Base-by-base conservation (phyloP, 2,797 vertebrate genomes). In the Crax fasciolata region DNA sequence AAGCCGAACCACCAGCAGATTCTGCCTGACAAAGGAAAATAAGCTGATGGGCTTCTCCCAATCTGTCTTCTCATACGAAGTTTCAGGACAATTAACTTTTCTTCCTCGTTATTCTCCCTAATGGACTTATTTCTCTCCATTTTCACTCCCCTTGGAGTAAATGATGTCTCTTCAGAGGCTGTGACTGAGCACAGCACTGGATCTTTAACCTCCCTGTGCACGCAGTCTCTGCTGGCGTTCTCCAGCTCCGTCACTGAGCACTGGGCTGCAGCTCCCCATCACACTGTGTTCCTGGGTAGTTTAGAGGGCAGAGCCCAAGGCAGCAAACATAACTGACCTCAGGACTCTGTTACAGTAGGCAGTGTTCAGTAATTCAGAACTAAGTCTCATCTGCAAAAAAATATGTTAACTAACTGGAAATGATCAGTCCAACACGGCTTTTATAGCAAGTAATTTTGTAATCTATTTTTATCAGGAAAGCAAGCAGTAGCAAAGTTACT, bases 391-490 rank as follows among this genome's bases (percentile, higher is more conserved):
- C 35, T 72, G 35, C 46, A 74, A 9, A 9, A 68, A 27, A 20
- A n/a, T 21, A 4, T 20, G 21, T 78, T 49, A 80, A 52, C 43
- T n/a, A 63, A 52, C 18, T 58, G 63, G 39, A 52, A 76, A 78
- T 51, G 73, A 19, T 38, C 43, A 61, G 59, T 68, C 41, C 71
- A 83, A 65, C 28, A 51, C 71, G 54, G 21, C 82, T 94, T 74
- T 95, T 57, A 73, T 55, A 92, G 92, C 66, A 97, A 97, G 93
- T 81, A 87, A 87, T 77, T 87, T 91, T 91, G 65, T 93, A 71
- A 84, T 91, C 83, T 73, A 72, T 93, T 95, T 88, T 96, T 96
- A 94, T 74, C 51, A 77, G 92, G 94, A 96, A 98, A 97, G 61
- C 49, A 93, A 95, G 85, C 86, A 92, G 75, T 91, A 83, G 84